These are phyloP conservation scores for Drosophila prolongata DNA, from an alignment of 2,888 invertebrate species.

Conservation along the genomic window DNA sequence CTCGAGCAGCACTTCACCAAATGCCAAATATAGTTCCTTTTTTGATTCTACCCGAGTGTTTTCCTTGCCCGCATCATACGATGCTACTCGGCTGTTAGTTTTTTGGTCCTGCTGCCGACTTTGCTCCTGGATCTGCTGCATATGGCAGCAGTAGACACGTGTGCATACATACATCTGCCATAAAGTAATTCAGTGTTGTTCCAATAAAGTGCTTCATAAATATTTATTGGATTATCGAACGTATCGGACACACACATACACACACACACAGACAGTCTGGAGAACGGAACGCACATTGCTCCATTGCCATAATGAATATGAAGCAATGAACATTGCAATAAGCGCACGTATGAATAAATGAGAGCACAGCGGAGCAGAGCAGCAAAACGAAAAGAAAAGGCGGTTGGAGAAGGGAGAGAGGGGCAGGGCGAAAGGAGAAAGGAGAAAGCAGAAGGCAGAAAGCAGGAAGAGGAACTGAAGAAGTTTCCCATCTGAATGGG, in stretches of 20 bases:
- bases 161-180: conserved; percentile 43
- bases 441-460: background rate
- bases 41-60: conserved; percentile 17
- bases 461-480: conserved; percentile 5
- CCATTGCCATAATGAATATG: conserved; percentile 78
- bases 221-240: conserved; percentile 80
- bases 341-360: conserved; percentile 80
- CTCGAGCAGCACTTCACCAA: conserved; percentile 44
- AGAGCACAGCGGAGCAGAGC: conserved; percentile 65
- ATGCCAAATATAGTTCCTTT: conserved; percentile 40
- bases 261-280: conserved; percentile 38
- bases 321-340: conserved; percentile 79
- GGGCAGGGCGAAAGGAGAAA: background rate
- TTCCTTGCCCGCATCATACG: conserved; percentile 31
- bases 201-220: conserved; percentile 81
- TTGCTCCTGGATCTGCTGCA: conserved; percentile 21
- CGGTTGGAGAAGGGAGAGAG: conserved; percentile 8
- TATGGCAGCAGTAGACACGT: conserved; percentile 31
- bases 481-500: conserved; percentile 36
- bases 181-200: conserved; percentile 81
- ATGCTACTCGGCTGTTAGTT: conserved; percentile 45
- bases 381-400: conserved; percentile 10
- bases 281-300: conserved; percentile 60
- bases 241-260: conserved; percentile 52
- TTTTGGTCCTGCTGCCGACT: conserved; percentile 33